Percentiles rank a stretch among this genome's conserved stretches.
Evolutionary conservation across 2,797 vertebrate genomes (phyloP).

Genomic region (Scolopax rusticola): DNA sequence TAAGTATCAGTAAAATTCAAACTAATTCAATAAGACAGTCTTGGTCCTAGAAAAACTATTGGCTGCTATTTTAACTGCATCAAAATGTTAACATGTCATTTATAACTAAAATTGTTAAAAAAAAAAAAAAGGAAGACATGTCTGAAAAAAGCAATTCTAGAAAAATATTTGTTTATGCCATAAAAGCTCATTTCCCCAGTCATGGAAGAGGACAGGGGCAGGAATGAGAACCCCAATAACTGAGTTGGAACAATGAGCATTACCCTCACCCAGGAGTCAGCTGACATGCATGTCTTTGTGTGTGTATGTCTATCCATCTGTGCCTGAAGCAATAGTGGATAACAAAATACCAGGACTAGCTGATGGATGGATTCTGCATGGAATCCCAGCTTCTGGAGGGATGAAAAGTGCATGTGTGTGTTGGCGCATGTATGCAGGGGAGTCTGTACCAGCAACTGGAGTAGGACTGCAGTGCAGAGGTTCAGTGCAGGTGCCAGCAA

Average conservation of each 20-base stretch:
- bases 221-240: background rate
- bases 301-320: too few relatives aligned
- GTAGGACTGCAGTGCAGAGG: rapidly evolving
- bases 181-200: background rate
- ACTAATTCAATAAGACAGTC: background rate
- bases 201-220: rapidly evolving
- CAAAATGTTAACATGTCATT: background rate
- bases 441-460: background rate
- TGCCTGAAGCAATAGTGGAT: background rate
- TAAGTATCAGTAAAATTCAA: background rate
- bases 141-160: rapidly evolving
- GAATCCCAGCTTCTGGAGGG: background rate
- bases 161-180: background rate
- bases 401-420: background rate
- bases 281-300: background rate
- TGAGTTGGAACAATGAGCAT: background rate
- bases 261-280: background rate
- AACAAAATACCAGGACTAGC: background rate
- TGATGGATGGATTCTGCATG: too few relatives aligned
- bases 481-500: background rate
- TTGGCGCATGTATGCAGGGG: rapidly evolving
- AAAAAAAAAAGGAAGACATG: rapidly evolving
- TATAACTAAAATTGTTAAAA: background rate
- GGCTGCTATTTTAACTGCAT: background rate
- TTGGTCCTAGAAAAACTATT: background rate